A percentile compares a stretch with the other conserved stretches of the same genome.
Evolutionary conservation across 2,888 invertebrate species (phyloP).

Genomic region (Dolichopus griseipennis): DNA sequence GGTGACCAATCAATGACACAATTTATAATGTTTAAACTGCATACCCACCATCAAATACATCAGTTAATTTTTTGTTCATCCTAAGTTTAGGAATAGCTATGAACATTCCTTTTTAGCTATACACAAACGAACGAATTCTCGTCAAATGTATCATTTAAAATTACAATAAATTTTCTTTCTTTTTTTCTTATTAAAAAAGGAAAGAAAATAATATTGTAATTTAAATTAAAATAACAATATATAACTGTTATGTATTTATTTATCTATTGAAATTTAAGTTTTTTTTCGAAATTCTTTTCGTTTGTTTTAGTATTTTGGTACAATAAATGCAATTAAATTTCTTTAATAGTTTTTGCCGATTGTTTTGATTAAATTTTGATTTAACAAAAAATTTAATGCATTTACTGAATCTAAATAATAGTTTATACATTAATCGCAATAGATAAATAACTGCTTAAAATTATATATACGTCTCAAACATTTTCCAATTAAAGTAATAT

Average conservation of each 20-base stretch:
- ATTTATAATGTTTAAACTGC: slow-evolving; percentile 9
- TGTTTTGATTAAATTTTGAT: slow-evolving; percentile 9
- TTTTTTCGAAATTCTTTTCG: neutral
- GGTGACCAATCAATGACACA: slow-evolving; percentile 13
- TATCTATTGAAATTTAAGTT: slow-evolving; percentile 20
- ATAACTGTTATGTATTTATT: slow-evolving; percentile 23
- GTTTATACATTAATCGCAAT: slow-evolving; percentile 22
- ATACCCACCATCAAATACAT: slow-evolving; percentile 19
- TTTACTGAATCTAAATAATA: slow-evolving; percentile 11
- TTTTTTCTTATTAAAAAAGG: slow-evolving; percentile 21
- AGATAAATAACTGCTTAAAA: slow-evolving; percentile 30
- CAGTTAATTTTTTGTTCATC: slow-evolving; percentile 29
- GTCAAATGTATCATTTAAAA: slow-evolving; percentile 24
- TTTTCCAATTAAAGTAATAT: neutral
- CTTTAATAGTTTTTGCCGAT: neutral
- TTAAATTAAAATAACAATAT: slow-evolving; percentile 13
- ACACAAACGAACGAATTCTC: slow-evolving; percentile 35
- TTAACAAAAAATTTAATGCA: slow-evolving; percentile 4
- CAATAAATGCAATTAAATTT: no score
- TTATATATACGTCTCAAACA: neutral
- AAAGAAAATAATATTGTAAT: slow-evolving; percentile 17
- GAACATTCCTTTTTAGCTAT: slow-evolving; percentile 40
- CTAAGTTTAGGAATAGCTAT: slow-evolving; percentile 43
- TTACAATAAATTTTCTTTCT: slow-evolving; percentile 25
- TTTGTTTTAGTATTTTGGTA: no score